Conservation (phyloP, 2,113 vertebrate species). For the Corythoichthys haematopterus region DNA sequence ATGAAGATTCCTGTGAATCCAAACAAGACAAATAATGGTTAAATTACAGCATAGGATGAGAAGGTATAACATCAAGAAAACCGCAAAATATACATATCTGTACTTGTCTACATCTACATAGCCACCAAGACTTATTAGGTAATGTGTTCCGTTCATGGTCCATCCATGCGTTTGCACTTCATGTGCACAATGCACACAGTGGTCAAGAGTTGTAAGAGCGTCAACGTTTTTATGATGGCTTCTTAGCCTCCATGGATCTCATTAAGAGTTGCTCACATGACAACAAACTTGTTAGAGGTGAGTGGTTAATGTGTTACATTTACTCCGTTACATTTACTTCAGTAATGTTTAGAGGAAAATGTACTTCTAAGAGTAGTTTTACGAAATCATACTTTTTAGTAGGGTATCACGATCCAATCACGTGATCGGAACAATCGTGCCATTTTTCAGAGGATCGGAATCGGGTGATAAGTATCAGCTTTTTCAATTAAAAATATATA, state of each 20-base stretch:
- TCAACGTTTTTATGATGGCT: background rate
- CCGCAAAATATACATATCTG: background rate
- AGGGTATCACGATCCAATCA: too few relatives aligned
- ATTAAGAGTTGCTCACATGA: background rate
- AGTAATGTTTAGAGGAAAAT: too few relatives aligned
- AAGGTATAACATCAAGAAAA: background rate
- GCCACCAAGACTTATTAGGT: background rate
- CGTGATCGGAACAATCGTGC: too few relatives aligned
- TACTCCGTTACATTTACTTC: too few relatives aligned
- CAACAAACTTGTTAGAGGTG: background rate
- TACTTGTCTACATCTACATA: background rate
- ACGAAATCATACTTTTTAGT: too few relatives aligned
- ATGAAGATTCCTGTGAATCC: constrained; percentile 6
- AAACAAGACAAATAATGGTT: background rate
- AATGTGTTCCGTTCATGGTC: background rate
- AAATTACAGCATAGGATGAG: background rate
- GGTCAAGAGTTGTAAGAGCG: background rate
- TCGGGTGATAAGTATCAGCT: too few relatives aligned
- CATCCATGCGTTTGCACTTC: background rate
- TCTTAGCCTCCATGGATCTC: background rate
- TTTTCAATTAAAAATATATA: too few relatives aligned
- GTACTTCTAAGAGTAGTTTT: too few relatives aligned
- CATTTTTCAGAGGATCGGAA: too few relatives aligned
- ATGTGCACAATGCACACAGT: background rate
- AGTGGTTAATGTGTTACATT: too few relatives aligned